Evolutionary conservation across 2,888 invertebrate species (phyloP), one percentile per base, ranked within the genome.

Genomic region (Belgica antarctica): DNA sequence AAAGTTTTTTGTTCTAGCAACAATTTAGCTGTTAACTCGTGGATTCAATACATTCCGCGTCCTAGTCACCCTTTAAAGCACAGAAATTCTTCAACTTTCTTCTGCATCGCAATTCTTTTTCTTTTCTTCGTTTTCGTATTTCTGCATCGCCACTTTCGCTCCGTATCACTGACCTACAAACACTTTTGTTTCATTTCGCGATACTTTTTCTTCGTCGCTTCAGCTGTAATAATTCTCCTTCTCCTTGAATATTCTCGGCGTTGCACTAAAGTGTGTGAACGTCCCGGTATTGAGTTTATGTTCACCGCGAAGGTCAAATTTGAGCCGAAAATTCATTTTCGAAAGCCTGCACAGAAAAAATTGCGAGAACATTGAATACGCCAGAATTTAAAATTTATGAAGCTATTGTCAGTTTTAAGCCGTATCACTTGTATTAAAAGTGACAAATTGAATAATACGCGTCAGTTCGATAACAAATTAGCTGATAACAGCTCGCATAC

Each of bases 111-210:
- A 10, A 8, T 31, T 31, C 34, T 31, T 31, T 52, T 22, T 52
- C 52, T 7, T 46, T 22, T 8, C 52, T 52, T 52, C 12, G 52
- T 12, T 15, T 41, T n/a, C 34, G 5, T 31, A 8, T 31, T 31
- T 52, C 15, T 52, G 52, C 52, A 52, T 52, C 22, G 52, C 19
- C 52, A 52, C 52, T 52, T 52, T 52, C 52, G 52, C 22, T 52
- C 52, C 19, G 52, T 52, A 52, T 52, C 52, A 52, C 52, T 52
- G 52, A 52, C 52, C 52, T 52, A 52, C 22, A 52, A 52, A 52
- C 41, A n/a, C 4, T 41, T 41, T 41, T n/a, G 12, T 41, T 41
- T 12, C 41, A 41, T 15, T 41, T 41, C 41, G 41, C 2, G n/a
- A 15, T 41, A 41, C 41, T 41, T 41, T 41, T 41, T 4, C n/a